phyloP scores from a whole-genome alignment of 2,888 invertebrate genomes.

The Chrysodeixis includens region DNA sequence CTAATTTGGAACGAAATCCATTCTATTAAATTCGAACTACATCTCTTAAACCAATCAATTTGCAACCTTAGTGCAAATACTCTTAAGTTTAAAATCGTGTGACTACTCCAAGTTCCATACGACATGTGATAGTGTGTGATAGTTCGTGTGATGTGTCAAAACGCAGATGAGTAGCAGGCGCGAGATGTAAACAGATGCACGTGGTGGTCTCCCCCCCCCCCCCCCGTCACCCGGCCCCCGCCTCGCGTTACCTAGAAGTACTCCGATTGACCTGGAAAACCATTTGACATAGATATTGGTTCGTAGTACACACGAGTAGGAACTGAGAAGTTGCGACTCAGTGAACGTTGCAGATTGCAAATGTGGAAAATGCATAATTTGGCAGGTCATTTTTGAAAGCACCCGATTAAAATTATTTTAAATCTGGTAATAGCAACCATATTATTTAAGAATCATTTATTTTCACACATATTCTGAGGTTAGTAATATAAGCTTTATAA shows the following conservation, averaged over 20 bases:
- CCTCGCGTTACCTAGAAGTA: constrained; percentile 55
- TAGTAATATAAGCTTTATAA: too few relatives aligned
- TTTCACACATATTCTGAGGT: too few relatives aligned
- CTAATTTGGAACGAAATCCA: constrained; percentile 24
- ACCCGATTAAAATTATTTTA: too few relatives aligned
- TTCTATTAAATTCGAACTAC: constrained; percentile 13
- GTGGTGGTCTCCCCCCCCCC: constrained; percentile 65
- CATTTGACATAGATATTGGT: constrained; percentile 47
- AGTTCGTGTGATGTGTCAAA: constrained; percentile 81
- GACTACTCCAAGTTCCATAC: background rate
- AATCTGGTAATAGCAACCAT: too few relatives aligned
- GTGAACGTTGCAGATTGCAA: background rate
- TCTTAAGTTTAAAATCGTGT: constrained; percentile 35
- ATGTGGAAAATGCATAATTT: background rate
- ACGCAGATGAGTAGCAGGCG: constrained; percentile 85
- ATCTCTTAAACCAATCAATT: constrained; percentile 18
- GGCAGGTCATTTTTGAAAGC: too few relatives aligned
- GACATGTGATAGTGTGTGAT: constrained; percentile 38
- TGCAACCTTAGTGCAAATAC: constrained; percentile 9
- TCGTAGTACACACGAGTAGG: constrained; percentile 2
- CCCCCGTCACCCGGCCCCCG: constrained; percentile 27
- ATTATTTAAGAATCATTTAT: too few relatives aligned
- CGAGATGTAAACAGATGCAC: constrained; percentile 81
- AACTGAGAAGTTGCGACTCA: background rate
- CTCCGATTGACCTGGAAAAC: constrained; percentile 55